Conservation (phyloP, 1,140 invertebrate genomes). For the Hyles vespertilio region DNA sequence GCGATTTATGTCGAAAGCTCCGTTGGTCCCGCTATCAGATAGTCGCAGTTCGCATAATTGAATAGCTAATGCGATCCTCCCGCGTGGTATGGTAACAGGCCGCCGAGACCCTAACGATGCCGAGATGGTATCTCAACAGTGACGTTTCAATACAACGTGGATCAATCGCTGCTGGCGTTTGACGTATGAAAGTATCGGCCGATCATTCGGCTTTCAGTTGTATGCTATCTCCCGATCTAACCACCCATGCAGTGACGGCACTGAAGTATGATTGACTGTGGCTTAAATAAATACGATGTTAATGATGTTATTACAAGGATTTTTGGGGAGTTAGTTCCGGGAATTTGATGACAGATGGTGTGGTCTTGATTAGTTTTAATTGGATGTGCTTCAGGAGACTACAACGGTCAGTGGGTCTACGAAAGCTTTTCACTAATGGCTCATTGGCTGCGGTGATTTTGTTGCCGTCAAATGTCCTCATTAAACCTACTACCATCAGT, state of each 20-base stretch:
- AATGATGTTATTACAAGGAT: background rate
- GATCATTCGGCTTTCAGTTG: slow-evolving; percentile 15
- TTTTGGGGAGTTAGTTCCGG: background rate
- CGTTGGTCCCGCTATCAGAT: slow-evolving; percentile 51
- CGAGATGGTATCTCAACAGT: slow-evolving; percentile 56
- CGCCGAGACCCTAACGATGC: slow-evolving; percentile 48
- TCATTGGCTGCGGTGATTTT: too few relatives aligned
- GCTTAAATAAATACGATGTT: too few relatives aligned
- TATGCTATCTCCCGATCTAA: slow-evolving; percentile 18
- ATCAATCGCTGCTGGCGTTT: slow-evolving; percentile 37
- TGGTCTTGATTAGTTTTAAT: too few relatives aligned
- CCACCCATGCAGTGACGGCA: slow-evolving; percentile 10
- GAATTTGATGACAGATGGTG: too few relatives aligned
- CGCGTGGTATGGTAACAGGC: slow-evolving; percentile 33
- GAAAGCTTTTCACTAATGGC: too few relatives aligned
- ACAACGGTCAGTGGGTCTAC: too few relatives aligned
- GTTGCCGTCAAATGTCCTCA: too few relatives aligned
- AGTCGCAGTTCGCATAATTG: slow-evolving; percentile 53
- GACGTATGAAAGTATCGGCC: slow-evolving; percentile 28
- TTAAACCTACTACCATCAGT: too few relatives aligned
- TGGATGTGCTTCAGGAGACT: too few relatives aligned
- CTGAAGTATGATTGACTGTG: background rate
- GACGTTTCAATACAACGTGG: slow-evolving; percentile 69
- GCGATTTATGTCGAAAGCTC: slow-evolving; percentile 36
- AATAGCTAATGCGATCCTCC: slow-evolving; percentile 57